Evolutionary conservation across 2,797 vertebrate species (phyloP).

Genomic region (Sebastes hubbsi): DNA sequence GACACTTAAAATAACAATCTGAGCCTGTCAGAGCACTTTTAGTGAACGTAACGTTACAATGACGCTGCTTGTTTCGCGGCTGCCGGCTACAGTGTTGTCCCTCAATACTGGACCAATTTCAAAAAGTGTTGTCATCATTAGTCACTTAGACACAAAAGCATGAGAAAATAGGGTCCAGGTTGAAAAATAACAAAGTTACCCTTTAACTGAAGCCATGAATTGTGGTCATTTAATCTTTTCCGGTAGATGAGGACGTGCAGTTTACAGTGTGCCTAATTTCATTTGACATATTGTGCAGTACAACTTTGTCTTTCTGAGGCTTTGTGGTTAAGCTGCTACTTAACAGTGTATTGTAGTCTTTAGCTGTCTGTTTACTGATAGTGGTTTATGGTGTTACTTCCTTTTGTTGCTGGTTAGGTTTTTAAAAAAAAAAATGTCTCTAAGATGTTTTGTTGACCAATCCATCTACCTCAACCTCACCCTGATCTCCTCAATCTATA

Average conservation of each 20-base stretch:
- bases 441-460: background rate
- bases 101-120: too few relatives aligned
- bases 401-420: background rate
- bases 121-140: too few relatives aligned
- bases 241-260: background rate
- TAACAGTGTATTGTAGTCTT: background rate
- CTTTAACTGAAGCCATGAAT: background rate
- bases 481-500: background rate
- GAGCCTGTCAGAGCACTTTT: too few relatives aligned
- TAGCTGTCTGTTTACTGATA: background rate
- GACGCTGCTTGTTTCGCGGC: too few relatives aligned
- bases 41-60: too few relatives aligned
- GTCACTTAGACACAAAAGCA: too few relatives aligned
- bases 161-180: too few relatives aligned
- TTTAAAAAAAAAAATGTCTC: too few relatives aligned
- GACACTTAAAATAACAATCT: too few relatives aligned
- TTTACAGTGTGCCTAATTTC: background rate
- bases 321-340: background rate
- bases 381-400: background rate
- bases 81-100: too few relatives aligned
- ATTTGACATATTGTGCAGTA: background rate
- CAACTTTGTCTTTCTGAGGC: background rate
- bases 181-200: too few relatives aligned
- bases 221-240: background rate
- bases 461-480: background rate